Conservation (phyloP, 2,888 invertebrate genomes). For the Agrochola macilenta region DNA sequence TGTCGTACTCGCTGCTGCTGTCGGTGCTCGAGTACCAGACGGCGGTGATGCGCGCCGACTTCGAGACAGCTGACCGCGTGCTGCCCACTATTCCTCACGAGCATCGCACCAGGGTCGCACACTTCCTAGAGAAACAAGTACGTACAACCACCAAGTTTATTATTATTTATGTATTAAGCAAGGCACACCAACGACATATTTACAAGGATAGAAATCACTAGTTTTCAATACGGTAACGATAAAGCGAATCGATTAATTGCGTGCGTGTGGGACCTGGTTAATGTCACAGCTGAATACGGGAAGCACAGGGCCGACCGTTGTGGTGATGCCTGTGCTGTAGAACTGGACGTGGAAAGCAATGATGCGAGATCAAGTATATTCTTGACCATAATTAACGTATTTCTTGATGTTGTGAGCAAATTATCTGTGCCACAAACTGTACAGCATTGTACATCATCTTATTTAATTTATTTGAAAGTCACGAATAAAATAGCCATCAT, state of each 20-base stretch:
- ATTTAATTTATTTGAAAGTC: neutral
- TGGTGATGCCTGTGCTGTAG: neutral
- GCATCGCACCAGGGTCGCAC: conserved; percentile 99
- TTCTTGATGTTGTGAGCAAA: neutral
- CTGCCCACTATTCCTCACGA: conserved; percentile 98
- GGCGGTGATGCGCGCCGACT: conserved; percentile 99
- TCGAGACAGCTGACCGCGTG: conserved; percentile 98
- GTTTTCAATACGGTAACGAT: neutral
- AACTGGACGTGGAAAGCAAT: neutral
- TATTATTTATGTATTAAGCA: neutral
- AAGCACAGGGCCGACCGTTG: neutral
- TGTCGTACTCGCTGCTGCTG: conserved; percentile 97
- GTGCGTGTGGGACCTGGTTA: neutral
- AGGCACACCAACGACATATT: neutral
- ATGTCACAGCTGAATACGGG: neutral
- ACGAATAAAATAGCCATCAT: neutral
- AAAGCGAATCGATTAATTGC: neutral
- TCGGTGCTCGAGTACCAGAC: conserved; percentile 99
- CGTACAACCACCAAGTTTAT: neutral
- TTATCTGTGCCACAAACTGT: no score
- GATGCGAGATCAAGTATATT: no score
- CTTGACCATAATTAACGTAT: neutral
- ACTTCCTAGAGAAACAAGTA: conserved; percentile 99
- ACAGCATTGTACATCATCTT: neutral
- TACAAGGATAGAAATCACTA: neutral